Evolutionary conservation across 2,888 invertebrate genomes (phyloP).

Genomic region (Stenolophus ochropezus): DNA sequence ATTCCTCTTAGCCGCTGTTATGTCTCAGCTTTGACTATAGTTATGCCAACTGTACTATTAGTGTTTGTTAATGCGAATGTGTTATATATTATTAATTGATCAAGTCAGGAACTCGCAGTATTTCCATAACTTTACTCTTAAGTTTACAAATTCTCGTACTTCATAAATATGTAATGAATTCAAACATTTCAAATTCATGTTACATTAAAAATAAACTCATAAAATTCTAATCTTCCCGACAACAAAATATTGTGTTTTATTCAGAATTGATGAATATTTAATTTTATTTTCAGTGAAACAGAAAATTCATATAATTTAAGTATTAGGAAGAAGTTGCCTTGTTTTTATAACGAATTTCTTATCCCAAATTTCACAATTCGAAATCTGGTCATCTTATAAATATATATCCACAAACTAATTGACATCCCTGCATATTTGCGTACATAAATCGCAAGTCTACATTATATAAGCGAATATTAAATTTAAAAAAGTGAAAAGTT

Average conservation of each 20-base stretch:
- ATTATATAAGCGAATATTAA: no score
- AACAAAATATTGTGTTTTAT: conserved; percentile 2
- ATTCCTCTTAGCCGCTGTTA: background rate
- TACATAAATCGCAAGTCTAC: no score
- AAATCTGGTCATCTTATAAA: no score
- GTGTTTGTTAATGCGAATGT: background rate
- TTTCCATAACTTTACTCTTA: background rate
- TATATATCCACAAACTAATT: no score
- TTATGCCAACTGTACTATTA: background rate
- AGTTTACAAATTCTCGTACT: background rate
- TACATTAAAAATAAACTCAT: conserved; percentile 31
- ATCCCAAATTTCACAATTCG: no score
- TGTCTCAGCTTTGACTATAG: background rate
- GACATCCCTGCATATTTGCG: no score
- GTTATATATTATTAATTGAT: background rate
- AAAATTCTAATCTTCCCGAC: conserved; percentile 30
- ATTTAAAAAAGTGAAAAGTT: no score
- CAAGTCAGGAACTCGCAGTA: background rate
- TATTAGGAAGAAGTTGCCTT: no score
- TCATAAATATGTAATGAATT: background rate
- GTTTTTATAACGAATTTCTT: no score
- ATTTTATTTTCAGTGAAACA: conserved; percentile 29
- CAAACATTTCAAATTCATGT: background rate
- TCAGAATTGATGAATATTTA: conserved; percentile 45
- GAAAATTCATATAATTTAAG: no score